Percentiles rank a stretch among this genome's conserved stretches.
These are phyloP conservation scores for Urocitellus parryii DNA, from an alignment of 2,113 vertebrate species.

Conservation along the genomic window DNA sequence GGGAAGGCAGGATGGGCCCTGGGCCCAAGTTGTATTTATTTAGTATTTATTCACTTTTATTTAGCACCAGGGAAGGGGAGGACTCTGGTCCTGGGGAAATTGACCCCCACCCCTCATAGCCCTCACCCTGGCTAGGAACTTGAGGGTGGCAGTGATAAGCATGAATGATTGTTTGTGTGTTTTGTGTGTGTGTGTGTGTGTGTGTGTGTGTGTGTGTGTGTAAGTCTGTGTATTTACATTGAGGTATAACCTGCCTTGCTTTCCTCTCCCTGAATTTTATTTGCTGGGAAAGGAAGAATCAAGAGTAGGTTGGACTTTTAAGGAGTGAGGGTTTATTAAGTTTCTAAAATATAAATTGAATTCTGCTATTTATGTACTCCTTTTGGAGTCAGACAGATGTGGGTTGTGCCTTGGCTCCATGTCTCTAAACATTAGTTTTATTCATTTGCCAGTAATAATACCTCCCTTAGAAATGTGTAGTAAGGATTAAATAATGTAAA, in stretches of 20 bases:
- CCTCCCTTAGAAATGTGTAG: slow-evolving; percentile 36
- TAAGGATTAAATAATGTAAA: slow-evolving; percentile 50
- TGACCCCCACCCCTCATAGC: neutral
- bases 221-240: neutral
- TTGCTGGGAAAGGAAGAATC: slow-evolving; percentile 34
- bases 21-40: slow-evolving; percentile 79
- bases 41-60: slow-evolving; percentile 82
- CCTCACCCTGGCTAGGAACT: slow-evolving; percentile 45
- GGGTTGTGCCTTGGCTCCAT: neutral
- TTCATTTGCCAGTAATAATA: slow-evolving; percentile 48
- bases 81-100: slow-evolving; percentile 37
- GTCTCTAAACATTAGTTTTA: slow-evolving; percentile 31
- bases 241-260: slow-evolving; percentile 25
- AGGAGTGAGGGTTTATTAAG: slow-evolving; percentile 57
- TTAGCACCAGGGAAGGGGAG: slow-evolving; percentile 71
- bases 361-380: slow-evolving; percentile 74
- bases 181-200: neutral
- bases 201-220: neutral
- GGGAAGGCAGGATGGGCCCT: slow-evolving; percentile 28
- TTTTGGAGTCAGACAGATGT: slow-evolving; percentile 62
- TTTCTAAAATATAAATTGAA: slow-evolving; percentile 60
- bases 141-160: slow-evolving; percentile 25
- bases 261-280: slow-evolving; percentile 31
- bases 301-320: slow-evolving; percentile 28
- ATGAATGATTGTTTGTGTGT: neutral